Evolutionary conservation across 2,797 vertebrate species (phyloP), one percentile per base, ranked within the genome.

Genomic region (Masticophis lateralis): DNA sequence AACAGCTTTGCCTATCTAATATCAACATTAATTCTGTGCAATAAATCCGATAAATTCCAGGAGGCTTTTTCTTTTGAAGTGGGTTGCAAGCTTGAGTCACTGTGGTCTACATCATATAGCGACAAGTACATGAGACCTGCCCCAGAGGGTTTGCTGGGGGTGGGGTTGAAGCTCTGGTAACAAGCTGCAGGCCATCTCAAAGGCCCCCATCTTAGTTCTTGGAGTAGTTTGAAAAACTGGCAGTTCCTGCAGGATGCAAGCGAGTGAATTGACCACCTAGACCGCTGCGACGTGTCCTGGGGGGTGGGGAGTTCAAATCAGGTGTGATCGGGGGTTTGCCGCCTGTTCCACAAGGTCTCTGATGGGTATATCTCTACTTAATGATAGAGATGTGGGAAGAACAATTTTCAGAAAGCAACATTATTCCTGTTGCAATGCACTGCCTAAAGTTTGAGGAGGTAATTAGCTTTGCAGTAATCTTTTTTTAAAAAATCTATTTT

Each of bases 71-170:
- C 4, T 56, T 93, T 27, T 56, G 59, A 61, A 86, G 93, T 88
- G 74, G 55, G 83, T 89, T 93, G 18, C 92, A 79, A 79, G 63
- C 88, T 94, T 16, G 9, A 22, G 16, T 91, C 90, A 56, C n/a
- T 3, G 51, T 69, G 22, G 56, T 79, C 86, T 95, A 93, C 47
- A 47, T 47, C 47, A 47, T 47, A 47, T 63, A 93, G 91, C 94
- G 59, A 90, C 91, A 94, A 93, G 83, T 92, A 69, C 88, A 55
- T 90, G 94, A 92, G 92, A 91, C 79, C 94, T 94, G 94, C 12
- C 2, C 91, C 93, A 94, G 87, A 91, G 92, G 18, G 47, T 91
- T 94, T 94, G 88, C 91, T 94, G 90, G 47, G 47, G 47, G 90
- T 5, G 47, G 47, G 47, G 47, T 47, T 47, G 47, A 47, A 47